Evolutionary conservation across 2,888 invertebrate genomes (phyloP).

Genomic region (Calameuta filiformis): DNA sequence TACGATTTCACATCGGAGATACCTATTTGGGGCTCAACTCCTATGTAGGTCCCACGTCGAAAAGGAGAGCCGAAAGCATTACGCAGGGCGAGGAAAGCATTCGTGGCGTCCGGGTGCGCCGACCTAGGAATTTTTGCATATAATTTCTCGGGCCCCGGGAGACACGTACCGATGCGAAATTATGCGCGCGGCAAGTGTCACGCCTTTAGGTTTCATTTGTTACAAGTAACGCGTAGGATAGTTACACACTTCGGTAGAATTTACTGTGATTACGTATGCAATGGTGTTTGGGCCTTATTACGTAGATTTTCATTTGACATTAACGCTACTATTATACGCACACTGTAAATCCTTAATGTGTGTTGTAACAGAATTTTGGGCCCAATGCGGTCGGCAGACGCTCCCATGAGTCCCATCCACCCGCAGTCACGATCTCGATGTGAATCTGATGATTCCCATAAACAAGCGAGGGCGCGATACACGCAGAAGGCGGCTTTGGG

Average conservation of each 20-base stretch:
- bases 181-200: neutral
- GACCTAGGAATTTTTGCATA: constrained; percentile 34
- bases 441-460: constrained; percentile 36
- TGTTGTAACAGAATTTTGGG: neutral
- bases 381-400: constrained; percentile 20
- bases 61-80: constrained; percentile 25
- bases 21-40: constrained; percentile 12
- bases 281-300: neutral
- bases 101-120: constrained; percentile 38
- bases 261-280: neutral
- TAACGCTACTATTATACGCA: neutral
- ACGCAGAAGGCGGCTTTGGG: constrained; percentile 33
- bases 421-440: constrained; percentile 30
- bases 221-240: neutral
- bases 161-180: neutral
- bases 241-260: neutral
- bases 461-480: constrained; percentile 34
- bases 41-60: constrained; percentile 23
- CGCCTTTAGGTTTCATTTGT: neutral
- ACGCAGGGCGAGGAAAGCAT: constrained; percentile 30
- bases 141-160: constrained; percentile 8
- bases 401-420: constrained; percentile 19
- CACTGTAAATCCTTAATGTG: neutral
- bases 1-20: constrained; percentile 26
- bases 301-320: neutral